Base-by-base conservation (phyloP, 2,113 vertebrate genomes). In the Scomber scombrus region DNA sequence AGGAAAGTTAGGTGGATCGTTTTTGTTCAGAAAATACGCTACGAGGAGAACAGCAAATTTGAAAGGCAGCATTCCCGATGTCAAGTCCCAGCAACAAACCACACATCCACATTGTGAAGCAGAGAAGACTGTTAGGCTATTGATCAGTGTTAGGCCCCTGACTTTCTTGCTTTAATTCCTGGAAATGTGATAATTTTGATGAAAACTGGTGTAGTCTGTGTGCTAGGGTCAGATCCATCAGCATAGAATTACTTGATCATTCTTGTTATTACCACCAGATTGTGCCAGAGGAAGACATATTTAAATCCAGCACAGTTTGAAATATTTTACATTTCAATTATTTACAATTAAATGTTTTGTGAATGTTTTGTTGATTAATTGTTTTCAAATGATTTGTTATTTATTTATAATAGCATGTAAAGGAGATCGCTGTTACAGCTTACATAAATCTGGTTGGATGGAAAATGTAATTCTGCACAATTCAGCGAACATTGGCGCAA, bases 1-100 rank as follows among this genome's bases (percentile, higher is more conserved):
- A 0, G 96, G 96, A 34, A 90, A 97, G 63, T 94, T 71, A 4
- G 90, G 92, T 0, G 94, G 95, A 12, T 84, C 93, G 67, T 90
- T 93, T 60, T 64, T 81, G 70, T 75, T 93, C 23, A 94, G 14
- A 71, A 90, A 93, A 85, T 89, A 89, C 0, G 85, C 57, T 0
- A 95, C 1, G 0, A 96, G 51, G 15, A 96, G 86, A 68, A 96
- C 75, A 0, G 79, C 23, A 0, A 91, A 0, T 3, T 88, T 19
- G 5, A 94, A 88, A 57, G 96, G 3, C 4, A 96, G 75, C 0
- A 93, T 8, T 8, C 71, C 88, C 89, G 15, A 90, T 29, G 40
- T 88, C 85, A 26, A 95, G 31, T 26, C 15, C 56, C 0, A 90
- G 64, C 76, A 91, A 88, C 26, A 93, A 31, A 34, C 74, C 49